These are phyloP conservation scores for Hycleus cichorii DNA, from an alignment of 1,140 invertebrate genomes.

Conservation along the genomic window DNA sequence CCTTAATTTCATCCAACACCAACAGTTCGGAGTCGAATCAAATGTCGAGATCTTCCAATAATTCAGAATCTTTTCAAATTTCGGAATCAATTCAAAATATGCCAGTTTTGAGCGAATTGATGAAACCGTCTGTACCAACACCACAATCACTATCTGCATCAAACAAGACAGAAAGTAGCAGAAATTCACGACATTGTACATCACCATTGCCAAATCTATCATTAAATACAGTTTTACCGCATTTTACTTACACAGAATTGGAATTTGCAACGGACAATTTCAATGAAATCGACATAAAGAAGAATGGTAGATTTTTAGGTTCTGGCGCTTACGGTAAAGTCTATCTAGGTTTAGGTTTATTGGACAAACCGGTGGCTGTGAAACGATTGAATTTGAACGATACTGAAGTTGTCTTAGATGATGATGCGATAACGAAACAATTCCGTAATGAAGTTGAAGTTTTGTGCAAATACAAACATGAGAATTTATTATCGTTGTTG, in stretches of 20 bases:
- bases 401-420: slow-evolving; percentile 38
- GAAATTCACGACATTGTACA: slow-evolving; percentile 12
- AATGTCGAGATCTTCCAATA: not conserved
- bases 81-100: not conserved
- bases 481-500: slow-evolving; percentile 58
- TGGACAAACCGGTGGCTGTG: slow-evolving; percentile 49
- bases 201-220: slow-evolving; percentile 34
- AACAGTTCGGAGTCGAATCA: not conserved
- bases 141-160: not conserved
- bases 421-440: slow-evolving; percentile 46
- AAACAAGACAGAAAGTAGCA: not conserved
- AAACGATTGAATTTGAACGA: slow-evolving; percentile 49
- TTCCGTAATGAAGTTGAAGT: slow-evolving; percentile 59
- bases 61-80: not conserved
- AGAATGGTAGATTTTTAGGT: slow-evolving; percentile 49
- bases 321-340: slow-evolving; percentile 64
- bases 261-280: slow-evolving; percentile 39
- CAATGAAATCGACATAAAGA: slow-evolving; percentile 21
- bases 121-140: not conserved
- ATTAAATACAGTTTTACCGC: slow-evolving; percentile 37
- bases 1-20: not conserved
- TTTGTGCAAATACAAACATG: slow-evolving; percentile 52
- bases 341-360: slow-evolving; percentile 48
- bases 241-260: slow-evolving; percentile 41
- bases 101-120: slow-evolving; percentile 8